A percentile compares a stretch with the other conserved stretches of the same genome.
phyloP scores from a whole-genome alignment of 92 coral and sea anemone species.

The Phymanthus crucifer region DNA sequence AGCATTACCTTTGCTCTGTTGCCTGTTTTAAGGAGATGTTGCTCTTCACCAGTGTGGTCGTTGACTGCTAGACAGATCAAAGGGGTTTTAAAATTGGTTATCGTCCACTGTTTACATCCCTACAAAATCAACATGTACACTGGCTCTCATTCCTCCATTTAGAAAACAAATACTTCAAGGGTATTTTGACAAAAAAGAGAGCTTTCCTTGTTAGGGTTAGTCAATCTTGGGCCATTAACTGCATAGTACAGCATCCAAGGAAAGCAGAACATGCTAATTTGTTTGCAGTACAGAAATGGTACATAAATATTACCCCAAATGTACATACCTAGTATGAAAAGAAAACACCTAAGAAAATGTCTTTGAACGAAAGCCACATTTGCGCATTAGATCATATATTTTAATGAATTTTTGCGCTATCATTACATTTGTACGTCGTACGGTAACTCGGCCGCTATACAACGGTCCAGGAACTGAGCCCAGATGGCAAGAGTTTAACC shows the following conservation, averaged over 20 bases:
- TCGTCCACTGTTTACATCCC: conserved; percentile 21
- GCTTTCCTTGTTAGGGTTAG: conserved; percentile 26
- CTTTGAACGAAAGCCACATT: too few relatives aligned
- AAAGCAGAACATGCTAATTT: conserved; percentile 15
- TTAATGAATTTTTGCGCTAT: too few relatives aligned
- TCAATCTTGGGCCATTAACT: conserved; percentile 38
- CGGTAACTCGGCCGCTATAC: too few relatives aligned
- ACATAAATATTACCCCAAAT: background rate
- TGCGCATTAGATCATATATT: too few relatives aligned
- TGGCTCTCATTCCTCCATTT: conserved; percentile 65
- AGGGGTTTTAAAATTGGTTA: conserved; percentile 28
- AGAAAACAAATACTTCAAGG: conserved; percentile 66
- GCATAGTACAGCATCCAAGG: conserved; percentile 36
- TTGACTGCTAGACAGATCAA: conserved; percentile 26
- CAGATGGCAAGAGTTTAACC: background rate
- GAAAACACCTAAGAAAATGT: background rate
- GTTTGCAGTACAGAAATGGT: background rate
- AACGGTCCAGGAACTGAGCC: conserved; percentile 1
- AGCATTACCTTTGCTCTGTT: background rate
- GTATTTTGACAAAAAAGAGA: conserved; percentile 48
- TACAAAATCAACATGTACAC: conserved; percentile 19
- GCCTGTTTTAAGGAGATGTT: conserved; percentile 2
- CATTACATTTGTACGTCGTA: too few relatives aligned
- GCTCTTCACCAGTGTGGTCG: conserved; percentile 29
- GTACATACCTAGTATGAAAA: background rate